These are phyloP conservation scores for Hoplodrina blanda DNA, from an alignment of 2,888 invertebrate species.

Conservation along the genomic window DNA sequence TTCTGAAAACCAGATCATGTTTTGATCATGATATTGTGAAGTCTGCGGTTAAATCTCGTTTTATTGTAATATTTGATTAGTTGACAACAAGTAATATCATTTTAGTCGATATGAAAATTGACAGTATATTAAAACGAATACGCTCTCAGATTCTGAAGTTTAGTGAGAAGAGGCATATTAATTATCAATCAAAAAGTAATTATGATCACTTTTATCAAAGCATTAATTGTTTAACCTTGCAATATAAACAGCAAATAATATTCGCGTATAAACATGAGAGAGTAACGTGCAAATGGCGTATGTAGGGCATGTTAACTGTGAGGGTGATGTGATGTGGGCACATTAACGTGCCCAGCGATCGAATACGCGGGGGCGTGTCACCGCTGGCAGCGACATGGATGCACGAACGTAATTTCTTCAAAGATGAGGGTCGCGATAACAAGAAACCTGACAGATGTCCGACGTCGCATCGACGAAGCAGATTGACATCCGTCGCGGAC, in stretches of 20 bases:
- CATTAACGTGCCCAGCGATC: conserved; percentile 71
- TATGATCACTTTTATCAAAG: conserved; percentile 4
- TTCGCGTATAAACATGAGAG: conserved; percentile 25
- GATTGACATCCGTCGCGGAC: conserved; percentile 79
- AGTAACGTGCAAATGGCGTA: conserved; percentile 49
- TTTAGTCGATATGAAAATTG: not conserved
- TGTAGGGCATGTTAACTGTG: conserved; percentile 59
- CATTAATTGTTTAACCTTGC: conserved; percentile 14
- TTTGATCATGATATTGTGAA: not conserved
- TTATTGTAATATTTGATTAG: not conserved
- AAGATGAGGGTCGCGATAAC: conserved; percentile 85
- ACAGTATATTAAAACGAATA: conserved; percentile 2
- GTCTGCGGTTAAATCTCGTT: conserved; percentile 8
- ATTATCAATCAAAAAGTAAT: no score
- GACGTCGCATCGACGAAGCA: conserved; percentile 71
- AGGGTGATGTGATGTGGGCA: conserved; percentile 68
- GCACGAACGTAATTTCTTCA: conserved; percentile 82
- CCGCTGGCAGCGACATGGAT: conserved; percentile 76
- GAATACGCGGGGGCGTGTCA: conserved; percentile 73
- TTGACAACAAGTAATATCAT: not conserved
- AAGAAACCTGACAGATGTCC: conserved; percentile 82
- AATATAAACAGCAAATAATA: conserved; percentile 44
- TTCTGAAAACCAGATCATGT: conserved; percentile 11
- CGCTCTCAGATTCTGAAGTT: not conserved
- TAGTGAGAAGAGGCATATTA: no score